Base-by-base conservation (phyloP, 35 echinoderm and acorn worm species). In the Anneissia japonica region DNA sequence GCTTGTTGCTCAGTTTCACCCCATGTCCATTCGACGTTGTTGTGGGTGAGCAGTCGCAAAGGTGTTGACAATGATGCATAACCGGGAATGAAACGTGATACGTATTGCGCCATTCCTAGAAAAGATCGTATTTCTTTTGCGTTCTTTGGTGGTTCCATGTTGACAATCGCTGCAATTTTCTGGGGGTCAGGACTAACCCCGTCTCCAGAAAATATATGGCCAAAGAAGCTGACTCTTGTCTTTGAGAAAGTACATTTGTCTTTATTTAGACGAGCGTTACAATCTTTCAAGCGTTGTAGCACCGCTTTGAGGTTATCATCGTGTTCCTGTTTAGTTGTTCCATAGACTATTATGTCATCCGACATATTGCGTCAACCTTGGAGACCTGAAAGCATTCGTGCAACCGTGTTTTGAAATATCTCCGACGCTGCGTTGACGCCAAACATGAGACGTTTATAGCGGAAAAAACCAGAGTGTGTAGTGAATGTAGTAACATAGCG, bases 401-500 rank as follows among this genome's bases (percentile, higher is more conserved):
- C 51, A 13, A 13, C n/a, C n/a, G 12, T 11, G 26, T 56, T 11
- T 26, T 56, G 46, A 26, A 78, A 78, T 78, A 34, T 78, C 76
- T 78, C 76, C 14, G 26, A 11, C 31, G 76, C 76, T 10, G 76
- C 11, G 76, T 31, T 32, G 12, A 78, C 76, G 31, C 76, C 76
- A 30, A 78, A 78, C 12, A 14, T 78, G 76, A 78, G 76, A 21
- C 82, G 38, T 75, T 85, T 93, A 38, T 86, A 90, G 21, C 87
- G 0, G 30, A 4, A 36, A 0, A 94, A 39, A 31, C 91, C 87
- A 16, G 32, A 35, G 40, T 93, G 87, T 37, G 82, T 82, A 5
- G 72, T 81, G 51, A 93, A 93, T 14, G 83, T 90, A 0, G 91
- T 90, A 46, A 93, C 86, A 34, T 94, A 29, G 3, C 88, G 17